Base-by-base conservation (phyloP, 2,888 invertebrate species). In the Lymantria monacha region DNA sequence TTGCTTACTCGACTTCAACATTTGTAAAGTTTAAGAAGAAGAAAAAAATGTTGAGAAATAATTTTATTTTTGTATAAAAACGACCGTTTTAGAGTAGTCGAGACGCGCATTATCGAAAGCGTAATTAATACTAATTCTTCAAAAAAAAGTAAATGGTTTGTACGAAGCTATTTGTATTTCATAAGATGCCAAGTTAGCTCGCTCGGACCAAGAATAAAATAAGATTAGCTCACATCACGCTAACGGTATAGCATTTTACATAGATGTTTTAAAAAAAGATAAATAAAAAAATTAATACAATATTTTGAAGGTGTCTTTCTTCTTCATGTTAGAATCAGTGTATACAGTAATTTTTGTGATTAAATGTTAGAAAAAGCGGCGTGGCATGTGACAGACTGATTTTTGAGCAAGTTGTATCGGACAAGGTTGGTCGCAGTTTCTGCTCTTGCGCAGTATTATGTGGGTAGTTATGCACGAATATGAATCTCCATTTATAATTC, bases 141-240 rank as follows among this genome's bases (percentile, higher is more conserved):
- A 56, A 58, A 59, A 63, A 50, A 58, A 22, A 56, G 57, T 46
- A 59, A 56, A 58, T 59, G 49, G 61, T 62, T 62, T 68, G 59
- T 63, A 57, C 33, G 55, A 61, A 55, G 70, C 66, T 67, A 60
- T 74, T n/a, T 75, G 72, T 83, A 80, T 82, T 83, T 81, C 80
- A 69, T 87, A 86, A 85, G 86, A 89, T 85, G 89, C 87, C 89
- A 90, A 87, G 78, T 82, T 79, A 84, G 83, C 81, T 85, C 81
- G 86, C 86, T 83, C 84, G 89, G 90, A 89, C 90, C 90, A 89
- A 90, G 85, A 85, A 82, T 80, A 72, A 62, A 72, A 75, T 87
- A 87, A 87, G 87, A 82, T 74, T 87, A 86, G 87, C 82, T 83
- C 83, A 83, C 84, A 63, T 84, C 86, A 85, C 85, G 87, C 88